Conservation (phyloP, 2,888 invertebrate species). For the Prosapia bicincta region DNA sequence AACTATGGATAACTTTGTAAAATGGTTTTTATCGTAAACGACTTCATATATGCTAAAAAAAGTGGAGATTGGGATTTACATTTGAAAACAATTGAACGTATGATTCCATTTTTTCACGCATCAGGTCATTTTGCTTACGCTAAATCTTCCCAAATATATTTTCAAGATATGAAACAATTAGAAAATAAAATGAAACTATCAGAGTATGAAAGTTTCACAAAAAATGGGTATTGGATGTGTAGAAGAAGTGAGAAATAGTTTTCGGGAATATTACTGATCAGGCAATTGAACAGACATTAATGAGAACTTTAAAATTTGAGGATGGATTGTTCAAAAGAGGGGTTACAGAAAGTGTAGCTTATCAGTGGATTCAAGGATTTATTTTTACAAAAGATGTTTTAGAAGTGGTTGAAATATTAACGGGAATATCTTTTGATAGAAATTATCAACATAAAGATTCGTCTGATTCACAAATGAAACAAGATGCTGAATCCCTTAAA, state of each 20-base stretch:
- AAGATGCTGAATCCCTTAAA: background rate
- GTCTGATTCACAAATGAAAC: background rate
- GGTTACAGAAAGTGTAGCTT: background rate
- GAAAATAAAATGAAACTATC: no score
- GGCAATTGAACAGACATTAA: background rate
- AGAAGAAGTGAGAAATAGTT: no score
- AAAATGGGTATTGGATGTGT: no score
- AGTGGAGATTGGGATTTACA: conserved; percentile 38
- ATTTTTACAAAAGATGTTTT: background rate
- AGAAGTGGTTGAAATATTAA: background rate
- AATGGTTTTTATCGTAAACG: background rate
- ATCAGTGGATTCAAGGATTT: background rate
- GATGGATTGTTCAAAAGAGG: background rate
- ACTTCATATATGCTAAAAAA: background rate
- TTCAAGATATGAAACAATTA: conserved; percentile 42
- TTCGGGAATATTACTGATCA: background rate
- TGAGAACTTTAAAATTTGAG: background rate
- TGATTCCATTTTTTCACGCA: conserved; percentile 36
- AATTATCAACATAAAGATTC: background rate
- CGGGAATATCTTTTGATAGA: background rate
- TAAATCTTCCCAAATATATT: conserved; percentile 40
- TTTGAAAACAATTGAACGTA: conserved; percentile 35
- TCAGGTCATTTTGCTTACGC: conserved; percentile 40
- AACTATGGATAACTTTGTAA: background rate
- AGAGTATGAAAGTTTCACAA: no score